These are phyloP conservation scores for Pristionchus japonicus DNA, from an alignment of 2,888 invertebrate species.

Conservation along the genomic window DNA sequence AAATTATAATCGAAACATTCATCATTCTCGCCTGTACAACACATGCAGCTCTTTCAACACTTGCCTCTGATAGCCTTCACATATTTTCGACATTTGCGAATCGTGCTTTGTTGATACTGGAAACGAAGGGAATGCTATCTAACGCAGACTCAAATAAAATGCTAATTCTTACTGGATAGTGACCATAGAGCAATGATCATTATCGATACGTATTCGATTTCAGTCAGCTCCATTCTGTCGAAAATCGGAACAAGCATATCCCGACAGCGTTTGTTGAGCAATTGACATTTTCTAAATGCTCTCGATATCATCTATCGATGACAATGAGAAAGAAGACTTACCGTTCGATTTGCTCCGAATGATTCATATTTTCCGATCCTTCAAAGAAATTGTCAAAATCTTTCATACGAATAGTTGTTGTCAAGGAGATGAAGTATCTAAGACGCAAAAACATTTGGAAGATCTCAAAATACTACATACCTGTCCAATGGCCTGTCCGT, in stretches of 20 bases:
- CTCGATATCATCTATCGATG: too few species aligned
- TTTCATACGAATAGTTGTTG: not conserved
- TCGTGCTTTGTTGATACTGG: not conserved
- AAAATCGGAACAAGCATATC: not conserved
- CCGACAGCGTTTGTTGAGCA: not conserved
- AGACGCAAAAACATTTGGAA: too few species aligned
- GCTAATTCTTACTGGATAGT: not conserved
- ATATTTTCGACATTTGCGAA: not conserved
- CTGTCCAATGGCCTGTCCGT: too few species aligned
- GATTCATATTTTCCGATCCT: not conserved
- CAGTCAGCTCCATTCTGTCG: constrained; percentile 3
- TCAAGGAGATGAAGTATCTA: not conserved
- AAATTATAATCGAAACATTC: too few species aligned
- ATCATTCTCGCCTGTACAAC: constrained; percentile 27
- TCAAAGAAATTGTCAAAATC: not conserved
- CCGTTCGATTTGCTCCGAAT: not conserved
- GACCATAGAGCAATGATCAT: not conserved
- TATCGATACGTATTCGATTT: constrained; percentile 10
- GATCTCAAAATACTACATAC: too few species aligned
- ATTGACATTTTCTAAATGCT: not conserved
- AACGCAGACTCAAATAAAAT: too few species aligned
- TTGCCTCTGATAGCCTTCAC: not conserved
- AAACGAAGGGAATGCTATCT: not conserved
- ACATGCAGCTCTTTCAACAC: constrained; percentile 31
- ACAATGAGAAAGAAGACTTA: not conserved